Conservation (phyloP, 2,113 vertebrate species). For the Oryzias melastigma region DNA sequence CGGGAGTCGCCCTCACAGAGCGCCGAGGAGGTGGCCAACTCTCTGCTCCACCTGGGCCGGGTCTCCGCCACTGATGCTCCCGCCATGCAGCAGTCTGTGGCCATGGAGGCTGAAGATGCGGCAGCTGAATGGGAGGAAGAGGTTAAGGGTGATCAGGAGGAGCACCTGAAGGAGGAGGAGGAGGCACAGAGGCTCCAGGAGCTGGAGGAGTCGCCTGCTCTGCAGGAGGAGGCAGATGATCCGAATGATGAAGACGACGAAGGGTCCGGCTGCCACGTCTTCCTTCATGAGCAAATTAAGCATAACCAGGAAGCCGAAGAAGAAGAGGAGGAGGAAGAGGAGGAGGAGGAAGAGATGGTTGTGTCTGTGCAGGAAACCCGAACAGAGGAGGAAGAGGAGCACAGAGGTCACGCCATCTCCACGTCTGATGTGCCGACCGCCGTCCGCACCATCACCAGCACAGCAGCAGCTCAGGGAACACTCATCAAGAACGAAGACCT, state of each 20-base stretch:
- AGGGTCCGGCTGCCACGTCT: too few species aligned
- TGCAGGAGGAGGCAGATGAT: conserved; percentile 52
- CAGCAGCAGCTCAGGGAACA: conserved; percentile 73
- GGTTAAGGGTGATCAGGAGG: conserved; percentile 64
- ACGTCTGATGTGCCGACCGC: conserved; percentile 50
- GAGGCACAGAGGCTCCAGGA: conserved; percentile 46
- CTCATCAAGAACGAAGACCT: conserved; percentile 46
- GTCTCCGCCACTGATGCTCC: conserved; percentile 57
- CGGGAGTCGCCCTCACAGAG: conserved; percentile 40
- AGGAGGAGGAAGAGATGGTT: conserved; percentile 58
- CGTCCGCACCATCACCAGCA: conserved; percentile 67
- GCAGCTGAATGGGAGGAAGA: conserved; percentile 62
- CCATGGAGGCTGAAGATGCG: conserved; percentile 61
- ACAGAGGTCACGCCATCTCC: conserved; percentile 67
- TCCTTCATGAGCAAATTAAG: neutral
- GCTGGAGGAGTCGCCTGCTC: conserved; percentile 37
- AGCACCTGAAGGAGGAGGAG: conserved; percentile 51
- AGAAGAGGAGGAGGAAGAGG: conserved; percentile 27
- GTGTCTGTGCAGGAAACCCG: conserved; percentile 52
- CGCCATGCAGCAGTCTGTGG: conserved; percentile 37
- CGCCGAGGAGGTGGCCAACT: conserved; percentile 79
- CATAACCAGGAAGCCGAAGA: conserved; percentile 32
- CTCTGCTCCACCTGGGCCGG: conserved; percentile 86
- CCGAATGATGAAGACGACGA: conserved; percentile 34
- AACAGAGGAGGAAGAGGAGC: conserved; percentile 64